Percentiles rank a stretch among this genome's conserved stretches.
These are phyloP conservation scores for Onychomys torridus DNA, from an alignment of 2,797 vertebrate species.

Conservation along the genomic window DNA sequence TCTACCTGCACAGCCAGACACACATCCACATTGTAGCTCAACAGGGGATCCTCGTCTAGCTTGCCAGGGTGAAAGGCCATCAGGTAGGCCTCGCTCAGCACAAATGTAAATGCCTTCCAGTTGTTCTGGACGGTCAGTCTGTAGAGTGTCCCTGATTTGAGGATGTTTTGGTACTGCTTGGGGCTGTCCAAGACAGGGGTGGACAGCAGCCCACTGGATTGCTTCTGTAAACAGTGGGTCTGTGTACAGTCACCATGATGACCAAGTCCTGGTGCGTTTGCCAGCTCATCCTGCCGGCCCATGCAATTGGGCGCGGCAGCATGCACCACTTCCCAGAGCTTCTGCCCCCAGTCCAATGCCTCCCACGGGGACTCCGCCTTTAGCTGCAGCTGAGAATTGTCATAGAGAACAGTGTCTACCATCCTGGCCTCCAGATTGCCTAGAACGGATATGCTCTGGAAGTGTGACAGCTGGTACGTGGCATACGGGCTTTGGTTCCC, in stretches of 20 bases:
- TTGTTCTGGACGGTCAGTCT: slow-evolving; percentile 94
- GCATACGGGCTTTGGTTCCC: slow-evolving; percentile 94
- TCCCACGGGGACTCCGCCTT: slow-evolving; percentile 94
- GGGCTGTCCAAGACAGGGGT: slow-evolving; percentile 89
- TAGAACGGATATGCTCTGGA: slow-evolving; percentile 93
- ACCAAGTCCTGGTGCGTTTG: slow-evolving; percentile 83
- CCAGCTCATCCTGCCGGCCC: slow-evolving; percentile 85
- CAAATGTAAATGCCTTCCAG: slow-evolving; percentile 96
- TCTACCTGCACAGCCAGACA: slow-evolving; percentile 92
- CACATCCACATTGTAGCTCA: slow-evolving; percentile 91
- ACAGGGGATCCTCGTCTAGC: slow-evolving; percentile 92
- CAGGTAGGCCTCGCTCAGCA: slow-evolving; percentile 92
- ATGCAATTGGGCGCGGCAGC: slow-evolving; percentile 86
- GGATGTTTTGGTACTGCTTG: slow-evolving; percentile 90
- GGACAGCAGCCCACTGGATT: slow-evolving; percentile 82
- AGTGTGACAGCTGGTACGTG: slow-evolving; percentile 93
- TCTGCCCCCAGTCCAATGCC: slow-evolving; percentile 94
- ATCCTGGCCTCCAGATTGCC: slow-evolving; percentile 91
- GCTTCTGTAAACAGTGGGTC: slow-evolving; percentile 84
- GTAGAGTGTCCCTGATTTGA: slow-evolving; percentile 94
- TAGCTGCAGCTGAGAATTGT: slow-evolving; percentile 94
- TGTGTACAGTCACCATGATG: slow-evolving; percentile 79
- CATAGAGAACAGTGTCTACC: slow-evolving; percentile 94
- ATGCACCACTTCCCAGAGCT: slow-evolving; percentile 94
- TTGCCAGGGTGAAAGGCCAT: slow-evolving; percentile 94